phyloP scores from a whole-genome alignment of 2,888 invertebrate species.

The Malthinus flaveolus region DNA sequence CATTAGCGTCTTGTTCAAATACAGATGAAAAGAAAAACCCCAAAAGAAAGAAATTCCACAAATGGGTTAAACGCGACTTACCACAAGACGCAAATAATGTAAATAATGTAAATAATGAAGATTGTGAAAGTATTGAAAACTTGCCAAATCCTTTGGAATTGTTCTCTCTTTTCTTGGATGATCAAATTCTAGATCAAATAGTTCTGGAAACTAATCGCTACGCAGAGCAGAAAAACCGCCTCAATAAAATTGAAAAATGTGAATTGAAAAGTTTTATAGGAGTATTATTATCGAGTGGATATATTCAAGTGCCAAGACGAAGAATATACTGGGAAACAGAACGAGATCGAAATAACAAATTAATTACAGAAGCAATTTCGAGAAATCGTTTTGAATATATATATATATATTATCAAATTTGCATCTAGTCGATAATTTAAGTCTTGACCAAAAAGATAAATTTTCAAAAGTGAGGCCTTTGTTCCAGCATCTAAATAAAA shows the following conservation, averaged over 20 bases:
- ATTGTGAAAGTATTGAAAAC: no score
- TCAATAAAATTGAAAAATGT: no score
- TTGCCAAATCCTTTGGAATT: no score
- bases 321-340: constrained; percentile 40
- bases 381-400: constrained; percentile 37
- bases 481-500: constrained; percentile 32
- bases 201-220: background rate
- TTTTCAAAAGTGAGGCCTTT: constrained; percentile 37
- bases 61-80: no score
- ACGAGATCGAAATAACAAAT: constrained; percentile 27
- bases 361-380: constrained; percentile 34
- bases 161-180: background rate
- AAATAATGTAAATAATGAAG: no score
- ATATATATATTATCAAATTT: constrained; percentile 34
- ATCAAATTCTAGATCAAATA: background rate
- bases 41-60: no score
- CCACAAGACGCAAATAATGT: no score
- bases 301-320: constrained; percentile 31
- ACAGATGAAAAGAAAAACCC: no score
- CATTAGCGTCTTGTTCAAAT: no score
- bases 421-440: constrained; percentile 35
- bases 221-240: constrained; percentile 17
- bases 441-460: constrained; percentile 31
- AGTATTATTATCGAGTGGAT: constrained; percentile 36
- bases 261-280: constrained; percentile 26